A percentile compares a stretch with the other conserved stretches of the same genome.
These are phyloP conservation scores for Melieria picta DNA, from an alignment of 2,888 invertebrate species.

Conservation along the genomic window DNA sequence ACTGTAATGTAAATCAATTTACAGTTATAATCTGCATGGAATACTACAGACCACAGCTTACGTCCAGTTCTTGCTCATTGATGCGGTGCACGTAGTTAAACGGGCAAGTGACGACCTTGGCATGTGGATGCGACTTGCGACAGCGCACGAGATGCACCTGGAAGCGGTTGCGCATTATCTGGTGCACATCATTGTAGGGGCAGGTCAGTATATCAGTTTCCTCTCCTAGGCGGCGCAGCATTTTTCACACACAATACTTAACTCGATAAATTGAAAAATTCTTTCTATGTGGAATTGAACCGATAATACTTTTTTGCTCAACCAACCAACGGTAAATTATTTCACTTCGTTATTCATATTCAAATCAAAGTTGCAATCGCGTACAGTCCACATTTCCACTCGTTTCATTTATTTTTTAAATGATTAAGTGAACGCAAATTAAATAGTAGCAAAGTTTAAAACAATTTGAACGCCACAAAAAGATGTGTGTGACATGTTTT, in stretches of 20 bases:
- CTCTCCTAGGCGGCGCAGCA: constrained; percentile 14
- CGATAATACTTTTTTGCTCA: too few relatives aligned
- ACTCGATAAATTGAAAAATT: not conserved
- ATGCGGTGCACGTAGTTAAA: constrained; percentile 46
- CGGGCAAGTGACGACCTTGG: constrained; percentile 41
- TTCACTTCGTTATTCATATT: too few relatives aligned
- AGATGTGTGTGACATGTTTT: too few relatives aligned
- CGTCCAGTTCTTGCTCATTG: constrained; percentile 44
- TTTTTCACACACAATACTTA: not conserved
- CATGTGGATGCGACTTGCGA: constrained; percentile 41
- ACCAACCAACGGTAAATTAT: too few relatives aligned
- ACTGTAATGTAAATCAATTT: constrained; percentile 46
- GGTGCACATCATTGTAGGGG: constrained; percentile 68
- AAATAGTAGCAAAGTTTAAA: too few relatives aligned
- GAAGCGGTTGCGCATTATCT: constrained; percentile 43
- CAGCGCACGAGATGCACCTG: constrained; percentile 47
- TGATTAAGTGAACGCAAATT: too few relatives aligned
- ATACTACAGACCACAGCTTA: constrained; percentile 22
- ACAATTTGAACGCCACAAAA: too few relatives aligned
- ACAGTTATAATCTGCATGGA: not conserved
- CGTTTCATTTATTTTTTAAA: too few relatives aligned
- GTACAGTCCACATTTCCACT: too few relatives aligned
- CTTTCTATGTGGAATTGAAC: not conserved
- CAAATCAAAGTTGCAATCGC: too few relatives aligned
- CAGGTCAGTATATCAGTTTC: constrained; percentile 65